Conservation (phyloP, 2,888 invertebrate species). For the Oxytorus armatus region DNA sequence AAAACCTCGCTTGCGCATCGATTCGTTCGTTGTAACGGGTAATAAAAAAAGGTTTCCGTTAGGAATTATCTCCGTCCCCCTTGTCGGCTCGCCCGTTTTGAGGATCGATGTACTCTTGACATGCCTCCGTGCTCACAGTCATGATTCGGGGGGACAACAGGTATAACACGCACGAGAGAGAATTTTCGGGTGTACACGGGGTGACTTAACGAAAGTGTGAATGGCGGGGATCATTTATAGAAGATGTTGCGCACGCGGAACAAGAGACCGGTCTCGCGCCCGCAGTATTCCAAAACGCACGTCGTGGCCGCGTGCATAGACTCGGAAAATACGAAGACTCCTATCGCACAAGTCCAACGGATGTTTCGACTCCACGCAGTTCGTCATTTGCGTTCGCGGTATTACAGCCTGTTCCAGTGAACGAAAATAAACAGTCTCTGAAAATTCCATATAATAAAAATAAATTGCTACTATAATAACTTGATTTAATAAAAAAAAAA, state of each 20-base stretch:
- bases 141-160: constrained; percentile 51
- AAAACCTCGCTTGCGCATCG: too few species aligned
- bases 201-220: background rate
- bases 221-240: constrained; percentile 63
- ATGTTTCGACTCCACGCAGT: too few species aligned
- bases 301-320: background rate
- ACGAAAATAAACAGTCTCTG: too few species aligned
- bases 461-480: too few species aligned
- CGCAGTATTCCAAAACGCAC: constrained; percentile 42
- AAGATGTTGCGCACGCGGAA: constrained; percentile 29
- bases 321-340: too few species aligned
- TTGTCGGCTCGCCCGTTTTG: background rate
- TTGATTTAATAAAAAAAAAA: too few species aligned
- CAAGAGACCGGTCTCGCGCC: background rate
- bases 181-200: constrained; percentile 7
- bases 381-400: too few species aligned
- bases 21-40: background rate
- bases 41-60: background rate
- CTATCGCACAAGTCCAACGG: too few species aligned
- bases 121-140: constrained; percentile 48
- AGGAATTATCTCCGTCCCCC: background rate
- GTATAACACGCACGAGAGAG: constrained; percentile 38
- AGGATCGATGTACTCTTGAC: constrained; percentile 60
- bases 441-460: too few species aligned
- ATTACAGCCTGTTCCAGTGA: too few species aligned